Evolutionary conservation across 2,113 vertebrate genomes (phyloP), one percentile per base, ranked within the genome.

Genomic region (Cyanocitta stelleri): DNA sequence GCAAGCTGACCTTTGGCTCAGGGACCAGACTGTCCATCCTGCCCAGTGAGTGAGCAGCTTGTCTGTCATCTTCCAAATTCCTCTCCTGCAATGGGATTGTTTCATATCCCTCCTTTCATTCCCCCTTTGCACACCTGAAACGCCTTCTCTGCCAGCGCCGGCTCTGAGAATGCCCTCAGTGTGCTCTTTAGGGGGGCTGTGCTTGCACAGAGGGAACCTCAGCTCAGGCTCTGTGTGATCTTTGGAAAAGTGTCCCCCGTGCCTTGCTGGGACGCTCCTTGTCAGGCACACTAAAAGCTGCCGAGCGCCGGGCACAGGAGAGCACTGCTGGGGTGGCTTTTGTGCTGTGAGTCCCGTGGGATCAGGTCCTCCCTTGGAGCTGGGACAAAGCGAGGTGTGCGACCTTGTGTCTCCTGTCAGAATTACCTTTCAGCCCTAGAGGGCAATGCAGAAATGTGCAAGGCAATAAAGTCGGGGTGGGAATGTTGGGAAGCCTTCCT

Each of bases 41-140:
- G 35, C 67, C 67, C 67, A 7, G 67, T 71, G 67, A 71, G 69
- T 73, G 51, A 55, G 39, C 71, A n/a, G 30, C 71, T 43, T 48
- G 6, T 29, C 51, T 24, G 21, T 5, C 29, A 19, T 17, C 30
- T 24, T 32, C 13, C 29, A 22, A 19, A 21, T 5, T 8, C 9
- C 16, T 41, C 10, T 44, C 16, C 49, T n/a, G 58, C 35, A 10
- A 10, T 26, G 7, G 23, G 1, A 4, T 13, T 44, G 19, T 37
- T 44, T 32, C 14, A 3, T 7, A 16, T 23, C 23, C 2, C 5
- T 29, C 23, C 5, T 56, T 20, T n/a, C 9, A 1, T 30, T 29
- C 37, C 20, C 2, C 6, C 24, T 22, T 18, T 23, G 10, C 46
- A 27, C 11, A 6, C 11, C 30, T 27, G 30, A 33, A 43, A 52